These are phyloP conservation scores for Silurus asotus DNA, from an alignment of 2,113 vertebrate genomes.

Conservation along the genomic window DNA sequence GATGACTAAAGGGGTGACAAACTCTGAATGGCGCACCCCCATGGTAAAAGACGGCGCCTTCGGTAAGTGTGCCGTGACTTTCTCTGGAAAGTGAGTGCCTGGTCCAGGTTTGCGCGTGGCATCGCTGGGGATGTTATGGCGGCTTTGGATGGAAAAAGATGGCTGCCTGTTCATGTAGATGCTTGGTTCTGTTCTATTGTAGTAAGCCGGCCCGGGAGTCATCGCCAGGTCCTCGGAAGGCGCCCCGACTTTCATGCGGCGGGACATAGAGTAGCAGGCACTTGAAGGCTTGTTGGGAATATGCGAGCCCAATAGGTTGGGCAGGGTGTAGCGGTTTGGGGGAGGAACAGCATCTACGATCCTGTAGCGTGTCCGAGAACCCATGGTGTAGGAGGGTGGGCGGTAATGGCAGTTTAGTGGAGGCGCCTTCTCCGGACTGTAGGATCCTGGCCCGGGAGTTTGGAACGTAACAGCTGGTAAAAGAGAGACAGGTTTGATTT, in stretches of 20 bases:
- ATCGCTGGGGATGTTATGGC: conserved; percentile 63
- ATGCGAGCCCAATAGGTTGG: conserved; percentile 76
- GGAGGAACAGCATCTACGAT: conserved; percentile 72
- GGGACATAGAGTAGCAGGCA: conserved; percentile 74
- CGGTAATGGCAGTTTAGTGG: conserved; percentile 70
- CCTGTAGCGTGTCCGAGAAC: conserved; percentile 74
- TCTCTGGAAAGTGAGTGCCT: conserved; percentile 79
- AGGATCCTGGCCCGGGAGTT: conserved; percentile 83
- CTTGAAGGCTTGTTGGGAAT: conserved; percentile 75
- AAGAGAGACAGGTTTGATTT: neutral
- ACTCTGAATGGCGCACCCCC: conserved; percentile 79
- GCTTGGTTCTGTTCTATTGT: conserved; percentile 75
- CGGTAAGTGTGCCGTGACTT: conserved; percentile 66
- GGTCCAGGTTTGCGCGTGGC: conserved; percentile 73
- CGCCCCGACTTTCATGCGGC: conserved; percentile 55
- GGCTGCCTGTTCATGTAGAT: conserved; percentile 75
- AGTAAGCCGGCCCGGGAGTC: conserved; percentile 80
- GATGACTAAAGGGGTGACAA: conserved; percentile 71
- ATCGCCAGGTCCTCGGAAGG: conserved; percentile 74
- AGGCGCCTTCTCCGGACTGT: conserved; percentile 80
- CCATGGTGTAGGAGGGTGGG: conserved; percentile 80
- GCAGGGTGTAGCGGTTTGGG: conserved; percentile 83
- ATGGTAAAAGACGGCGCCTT: conserved; percentile 77
- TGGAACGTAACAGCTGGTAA: conserved; percentile 59
- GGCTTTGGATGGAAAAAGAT: conserved; percentile 81